Percentiles rank a stretch among this genome's conserved stretches.
Conservation (phyloP, 2,113 vertebrate genomes). For the Micronycteris hirsuta region DNA sequence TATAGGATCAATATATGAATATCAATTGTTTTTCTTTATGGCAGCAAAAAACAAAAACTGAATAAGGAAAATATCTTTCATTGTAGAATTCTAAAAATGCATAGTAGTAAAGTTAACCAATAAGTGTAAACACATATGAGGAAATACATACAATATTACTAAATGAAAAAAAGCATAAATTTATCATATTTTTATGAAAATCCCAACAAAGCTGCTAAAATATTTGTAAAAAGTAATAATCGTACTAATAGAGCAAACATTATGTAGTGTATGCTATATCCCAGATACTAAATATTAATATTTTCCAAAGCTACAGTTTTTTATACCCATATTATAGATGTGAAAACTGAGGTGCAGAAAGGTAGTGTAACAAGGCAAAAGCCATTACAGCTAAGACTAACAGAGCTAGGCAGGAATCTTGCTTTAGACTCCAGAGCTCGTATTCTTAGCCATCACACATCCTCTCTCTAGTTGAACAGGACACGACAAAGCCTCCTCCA, state of each 20-base stretch:
- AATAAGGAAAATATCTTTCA: neutral
- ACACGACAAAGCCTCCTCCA: fast-evolving
- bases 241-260: neutral
- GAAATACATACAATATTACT: neutral
- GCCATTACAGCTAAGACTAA: neutral
- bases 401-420: neutral
- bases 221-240: neutral
- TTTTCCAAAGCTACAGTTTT: neutral
- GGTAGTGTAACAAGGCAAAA: neutral
- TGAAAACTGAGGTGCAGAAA: neutral
- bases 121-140: neutral
- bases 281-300: neutral
- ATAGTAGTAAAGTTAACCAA: neutral
- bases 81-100: neutral
- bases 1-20: neutral
- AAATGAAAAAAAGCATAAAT: neutral
- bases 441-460: neutral
- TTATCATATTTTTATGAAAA: neutral
- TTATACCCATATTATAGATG: neutral
- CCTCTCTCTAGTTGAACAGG: neutral
- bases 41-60: neutral
- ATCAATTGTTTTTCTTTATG: neutral
- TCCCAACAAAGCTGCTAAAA: neutral
- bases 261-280: neutral
- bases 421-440: neutral